Evolutionary conservation across 2,888 invertebrate genomes (phyloP).

Genomic region (Sabellastarte sp.): DNA sequence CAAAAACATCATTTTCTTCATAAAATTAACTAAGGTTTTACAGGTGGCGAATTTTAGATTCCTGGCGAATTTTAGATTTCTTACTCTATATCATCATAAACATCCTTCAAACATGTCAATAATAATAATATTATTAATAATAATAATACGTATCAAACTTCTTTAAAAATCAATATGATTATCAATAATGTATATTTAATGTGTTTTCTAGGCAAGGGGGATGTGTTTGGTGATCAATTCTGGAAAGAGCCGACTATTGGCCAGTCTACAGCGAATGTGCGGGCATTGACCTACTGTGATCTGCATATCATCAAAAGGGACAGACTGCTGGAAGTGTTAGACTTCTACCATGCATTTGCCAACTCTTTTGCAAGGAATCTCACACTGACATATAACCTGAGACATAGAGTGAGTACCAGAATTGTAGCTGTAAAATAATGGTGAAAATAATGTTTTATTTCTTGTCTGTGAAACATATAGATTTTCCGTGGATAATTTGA

Average conservation of each 20-base stretch:
- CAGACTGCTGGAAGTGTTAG: constrained; percentile 84
- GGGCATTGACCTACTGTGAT: constrained; percentile 99
- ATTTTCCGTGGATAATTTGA: too few species aligned
- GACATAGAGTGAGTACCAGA: constrained; percentile 83
- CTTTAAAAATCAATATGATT: too few species aligned
- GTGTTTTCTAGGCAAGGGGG: constrained; percentile 87
- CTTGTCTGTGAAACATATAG: too few species aligned
- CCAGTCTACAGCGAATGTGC: constrained; percentile 97
- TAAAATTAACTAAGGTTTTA: too few species aligned
- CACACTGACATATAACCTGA: constrained; percentile 94
- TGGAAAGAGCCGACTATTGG: constrained; percentile 93
- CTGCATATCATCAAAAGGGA: constrained; percentile 95
- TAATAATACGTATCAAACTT: too few species aligned
- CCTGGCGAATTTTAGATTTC: too few species aligned
- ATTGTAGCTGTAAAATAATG: not conserved
- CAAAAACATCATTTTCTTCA: too few species aligned
- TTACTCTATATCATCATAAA: too few species aligned
- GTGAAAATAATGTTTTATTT: not conserved
- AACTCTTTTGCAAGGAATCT: constrained; percentile 98
- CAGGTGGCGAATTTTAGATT: too few species aligned
- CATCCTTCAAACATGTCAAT: too few species aligned
- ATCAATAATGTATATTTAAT: too few species aligned
- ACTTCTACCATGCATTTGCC: constrained; percentile 99
- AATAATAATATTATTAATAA: too few species aligned
- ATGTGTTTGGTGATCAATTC: constrained; percentile 99